Conservation (phyloP, 1,140 invertebrate genomes). For the Armadillidium nasatum region DNA sequence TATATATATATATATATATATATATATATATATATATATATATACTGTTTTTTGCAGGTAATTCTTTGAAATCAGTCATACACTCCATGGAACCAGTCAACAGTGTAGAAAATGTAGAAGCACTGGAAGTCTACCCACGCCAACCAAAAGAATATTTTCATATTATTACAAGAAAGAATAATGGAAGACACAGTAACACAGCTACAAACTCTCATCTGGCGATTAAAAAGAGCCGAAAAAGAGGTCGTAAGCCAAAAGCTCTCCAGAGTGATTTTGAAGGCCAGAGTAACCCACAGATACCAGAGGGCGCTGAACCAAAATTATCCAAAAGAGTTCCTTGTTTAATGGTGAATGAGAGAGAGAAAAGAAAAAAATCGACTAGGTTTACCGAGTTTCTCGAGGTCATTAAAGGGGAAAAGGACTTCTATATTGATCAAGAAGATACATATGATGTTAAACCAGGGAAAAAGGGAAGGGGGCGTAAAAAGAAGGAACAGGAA, state of each 20-base stretch:
- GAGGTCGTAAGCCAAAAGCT: neutral
- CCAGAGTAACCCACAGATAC: neutral
- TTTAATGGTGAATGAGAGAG: conserved; percentile 34
- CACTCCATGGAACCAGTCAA: too few species aligned
- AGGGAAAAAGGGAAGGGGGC: conserved; percentile 22
- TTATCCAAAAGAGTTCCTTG: neutral
- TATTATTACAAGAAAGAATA: neutral
- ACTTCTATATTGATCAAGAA: conserved; percentile 39
- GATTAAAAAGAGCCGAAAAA: neutral
- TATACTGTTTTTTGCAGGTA: too few species aligned
- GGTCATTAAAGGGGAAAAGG: conserved; percentile 36
- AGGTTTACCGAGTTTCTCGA: conserved; percentile 37
- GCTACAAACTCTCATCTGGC: neutral
- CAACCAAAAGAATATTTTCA: neutral
- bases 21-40: too few species aligned
- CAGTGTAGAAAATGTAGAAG: too few species aligned
- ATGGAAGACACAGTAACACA: neutral
- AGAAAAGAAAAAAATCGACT: conserved; percentile 33
- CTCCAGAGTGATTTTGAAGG: neutral
- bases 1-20: too few species aligned
- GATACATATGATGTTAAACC: conserved; percentile 22
- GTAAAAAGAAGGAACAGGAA: conserved; percentile 24
- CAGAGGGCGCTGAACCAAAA: neutral
- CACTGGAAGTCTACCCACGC: too few species aligned
- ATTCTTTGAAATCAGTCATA: too few species aligned